phyloP scores from a whole-genome alignment of 2,113 vertebrate species.

The Antechinus stuartii region DNA sequence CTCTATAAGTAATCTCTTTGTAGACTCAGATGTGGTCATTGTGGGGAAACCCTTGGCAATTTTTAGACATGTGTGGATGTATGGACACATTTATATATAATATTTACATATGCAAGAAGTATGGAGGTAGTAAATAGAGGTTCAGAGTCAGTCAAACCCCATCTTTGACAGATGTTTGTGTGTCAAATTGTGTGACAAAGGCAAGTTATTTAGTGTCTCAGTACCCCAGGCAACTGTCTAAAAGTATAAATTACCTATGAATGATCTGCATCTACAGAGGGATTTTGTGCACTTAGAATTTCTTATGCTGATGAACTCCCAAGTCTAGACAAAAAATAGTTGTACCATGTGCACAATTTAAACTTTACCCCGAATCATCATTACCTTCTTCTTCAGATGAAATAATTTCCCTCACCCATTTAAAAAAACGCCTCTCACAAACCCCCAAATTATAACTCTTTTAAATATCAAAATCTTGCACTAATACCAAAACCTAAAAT shows the following conservation, averaged over 20 bases:
- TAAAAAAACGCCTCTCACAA: conserved; percentile 16
- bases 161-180: background rate
- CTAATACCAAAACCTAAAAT: conserved; percentile 73
- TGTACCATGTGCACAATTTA: background rate
- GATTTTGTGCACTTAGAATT: background rate
- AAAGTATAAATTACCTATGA: background rate
- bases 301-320: background rate
- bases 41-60: background rate
- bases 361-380: conserved; percentile 54
- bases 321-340: background rate
- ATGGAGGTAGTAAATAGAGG: background rate
- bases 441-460: conserved; percentile 65
- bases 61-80: background rate
- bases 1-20: conserved; percentile 47
- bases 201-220: background rate
- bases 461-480: conserved; percentile 74
- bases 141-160: background rate
- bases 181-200: background rate
- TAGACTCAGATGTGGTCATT: background rate
- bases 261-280: background rate
- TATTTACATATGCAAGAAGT: background rate
- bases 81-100: conserved; percentile 32
- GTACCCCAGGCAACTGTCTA: background rate
- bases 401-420: conserved; percentile 56
- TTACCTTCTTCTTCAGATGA: conserved; percentile 18